Evolutionary conservation across 2,797 vertebrate genomes (phyloP), one percentile per base, ranked within the genome.

Genomic region (Helarctos malayanus): DNA sequence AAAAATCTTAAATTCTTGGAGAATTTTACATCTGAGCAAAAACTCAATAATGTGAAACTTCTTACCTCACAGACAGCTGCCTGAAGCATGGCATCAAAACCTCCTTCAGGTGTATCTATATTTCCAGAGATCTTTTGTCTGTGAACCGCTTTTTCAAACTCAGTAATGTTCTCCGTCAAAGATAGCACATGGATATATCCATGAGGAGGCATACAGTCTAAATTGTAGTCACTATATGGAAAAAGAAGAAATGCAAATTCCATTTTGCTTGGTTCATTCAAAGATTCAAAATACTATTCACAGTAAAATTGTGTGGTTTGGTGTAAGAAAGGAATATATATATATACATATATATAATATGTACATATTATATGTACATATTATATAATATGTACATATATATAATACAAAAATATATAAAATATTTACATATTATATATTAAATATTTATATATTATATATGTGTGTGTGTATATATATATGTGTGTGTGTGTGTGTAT

Each of bases 21-120:
- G 54, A 79, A 47, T 59, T 90, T 45, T 68, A 45, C 49, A 41
- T 89, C 32, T 73, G 73, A 95, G 90, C n/a, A 75, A 59, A 12
- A 38, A 52, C 38, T 82, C 61, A n/a, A 7, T 83, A 16, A 82
- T 41, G 54, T 88, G 49, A 90, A 93, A 12, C 2, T 0, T 86
- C 98, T 98, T 98, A 99, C 99, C 99, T 99, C 99, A 97, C 99
- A 99, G 86, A 99, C 99, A 4, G 99, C 99, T 94, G 99, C 99
- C 98, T 99, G 99, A 92, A 99, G 99, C 99, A 99, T 99, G 0
- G 99, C 99, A 81, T 99, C 99, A 19, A 99, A 99, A 12, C 99
- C 99, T 69, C 99, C 99, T 98, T 99, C 99, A 1, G 99, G 99
- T 18, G 99, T 99, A 97, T 99, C 99, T 98, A 99, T 99, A 98